phyloP scores from a whole-genome alignment of 2,888 invertebrate species.

The Phengaris alcon region DNA sequence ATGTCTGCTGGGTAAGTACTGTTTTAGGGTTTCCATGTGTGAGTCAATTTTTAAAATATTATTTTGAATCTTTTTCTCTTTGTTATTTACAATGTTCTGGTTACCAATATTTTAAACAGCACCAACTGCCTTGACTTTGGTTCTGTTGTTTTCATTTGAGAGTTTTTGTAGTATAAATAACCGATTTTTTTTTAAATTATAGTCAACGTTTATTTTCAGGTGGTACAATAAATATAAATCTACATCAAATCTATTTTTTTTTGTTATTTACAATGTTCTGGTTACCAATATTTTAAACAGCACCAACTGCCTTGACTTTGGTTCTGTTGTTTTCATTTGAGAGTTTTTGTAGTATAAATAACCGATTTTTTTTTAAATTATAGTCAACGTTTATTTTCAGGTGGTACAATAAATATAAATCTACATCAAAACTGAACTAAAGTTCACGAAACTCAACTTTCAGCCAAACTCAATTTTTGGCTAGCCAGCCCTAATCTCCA shows the following conservation, averaged over 20 bases:
- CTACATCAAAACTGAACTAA: background rate
- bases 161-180: too few species aligned
- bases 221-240: background rate
- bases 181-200: background rate
- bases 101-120: background rate
- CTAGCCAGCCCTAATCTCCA: background rate
- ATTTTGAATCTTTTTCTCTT: background rate
- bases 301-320: background rate
- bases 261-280: background rate
- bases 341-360: too few species aligned
- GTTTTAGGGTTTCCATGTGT: background rate
- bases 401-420: background rate
- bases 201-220: background rate
- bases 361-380: background rate
- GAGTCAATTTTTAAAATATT: background rate
- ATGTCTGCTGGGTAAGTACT: conserved; percentile 36
- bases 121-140: background rate
- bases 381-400: background rate
- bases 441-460: background rate
- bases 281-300: background rate
- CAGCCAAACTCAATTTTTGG: background rate
- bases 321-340: background rate
- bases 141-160: background rate
- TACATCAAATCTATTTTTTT: background rate
- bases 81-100: background rate